Base-by-base conservation (phyloP, 2,888 invertebrate species). In the Axea sp. region DNA sequence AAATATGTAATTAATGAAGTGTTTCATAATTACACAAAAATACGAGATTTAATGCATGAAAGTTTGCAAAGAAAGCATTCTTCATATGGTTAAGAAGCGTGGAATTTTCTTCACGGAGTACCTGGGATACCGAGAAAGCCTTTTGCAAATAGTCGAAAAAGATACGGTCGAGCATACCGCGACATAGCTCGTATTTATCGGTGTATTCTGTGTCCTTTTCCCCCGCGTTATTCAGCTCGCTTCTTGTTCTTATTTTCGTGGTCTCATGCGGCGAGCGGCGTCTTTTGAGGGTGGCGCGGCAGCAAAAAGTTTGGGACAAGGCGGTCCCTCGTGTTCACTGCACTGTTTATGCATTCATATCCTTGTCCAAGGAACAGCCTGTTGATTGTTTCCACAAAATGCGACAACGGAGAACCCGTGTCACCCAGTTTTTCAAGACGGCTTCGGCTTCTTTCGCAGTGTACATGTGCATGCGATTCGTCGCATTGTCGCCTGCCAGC, bases 331-430 rank as follows among this genome's bases (percentile, higher is more conserved):
- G 83, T 83, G 84, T 85, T 84, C 83, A 83, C 82, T 81, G 81
- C 79, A 76, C 81, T 83, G 82, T 79, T 86, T 85, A 84, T 84
- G 84, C 84, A 86, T 86, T 86, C 84, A 86, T 86, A 85, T 85
- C 81, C 84, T 80, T 85, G 84, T 83, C 83, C 78, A 77, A 49
- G 78, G 79, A 81, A 82, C 81, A 81, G 80, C 77, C 79, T 77
- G 78, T 80, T 82, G 85, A 85, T 85, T 84, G 85, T 86, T 85
- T 84, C 82, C 85, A 85, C 82, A 85, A 84, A 85, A 83, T 81
- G 81, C 81, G 80, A 84, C 83, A 83, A 83, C 79, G 59, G 71
- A 39, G 64, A 77, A 76, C 77, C 79, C 80, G 80, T 81, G 82
- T 78, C 77, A 78, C 76, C 80, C 75, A 79, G 77, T 83, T 84